A percentile compares a stretch with the other conserved stretches of the same genome.
phyloP scores from a whole-genome alignment of 2,113 vertebrate genomes.

The Lasiurus borealis region DNA sequence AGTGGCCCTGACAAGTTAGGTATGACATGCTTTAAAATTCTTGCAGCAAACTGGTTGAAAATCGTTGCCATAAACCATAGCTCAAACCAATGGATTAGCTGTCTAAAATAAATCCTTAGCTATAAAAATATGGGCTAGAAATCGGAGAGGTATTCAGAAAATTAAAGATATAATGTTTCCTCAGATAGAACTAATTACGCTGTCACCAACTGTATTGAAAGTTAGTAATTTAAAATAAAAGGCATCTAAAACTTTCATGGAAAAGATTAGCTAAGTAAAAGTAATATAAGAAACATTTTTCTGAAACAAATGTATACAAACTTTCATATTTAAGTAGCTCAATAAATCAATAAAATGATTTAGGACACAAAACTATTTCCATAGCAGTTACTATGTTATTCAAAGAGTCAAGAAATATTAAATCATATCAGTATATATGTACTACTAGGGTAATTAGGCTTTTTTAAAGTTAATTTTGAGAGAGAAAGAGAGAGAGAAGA shows the following conservation, averaged over 20 bases:
- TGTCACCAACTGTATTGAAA: not conserved
- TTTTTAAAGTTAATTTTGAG: not conserved
- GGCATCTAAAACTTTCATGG: constrained; percentile 5
- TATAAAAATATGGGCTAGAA: constrained; percentile 37
- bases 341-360: constrained; percentile 20
- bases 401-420: not conserved
- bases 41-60: not conserved
- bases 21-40: not conserved
- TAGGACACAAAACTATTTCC: constrained; percentile 42
- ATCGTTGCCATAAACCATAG: not conserved
- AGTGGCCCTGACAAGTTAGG: not conserved
- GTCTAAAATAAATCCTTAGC: constrained; percentile 39
- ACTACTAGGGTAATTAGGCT: not conserved
- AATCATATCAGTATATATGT: not conserved
- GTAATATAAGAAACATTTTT: not conserved
- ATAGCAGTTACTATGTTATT: not conserved
- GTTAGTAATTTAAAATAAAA: constrained; percentile 47
- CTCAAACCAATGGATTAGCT: not conserved
- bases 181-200: not conserved
- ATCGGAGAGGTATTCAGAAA: constrained; percentile 12
- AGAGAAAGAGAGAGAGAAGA: not conserved
- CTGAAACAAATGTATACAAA: constrained; percentile 39
- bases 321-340: constrained; percentile 28
- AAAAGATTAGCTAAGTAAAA: not conserved
- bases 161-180: not conserved